A percentile compares a stretch with the other conserved stretches of the same genome.
These are phyloP conservation scores for Caenorhabditis zanzibari DNA, from an alignment of 2,888 invertebrate species.

Conservation along the genomic window DNA sequence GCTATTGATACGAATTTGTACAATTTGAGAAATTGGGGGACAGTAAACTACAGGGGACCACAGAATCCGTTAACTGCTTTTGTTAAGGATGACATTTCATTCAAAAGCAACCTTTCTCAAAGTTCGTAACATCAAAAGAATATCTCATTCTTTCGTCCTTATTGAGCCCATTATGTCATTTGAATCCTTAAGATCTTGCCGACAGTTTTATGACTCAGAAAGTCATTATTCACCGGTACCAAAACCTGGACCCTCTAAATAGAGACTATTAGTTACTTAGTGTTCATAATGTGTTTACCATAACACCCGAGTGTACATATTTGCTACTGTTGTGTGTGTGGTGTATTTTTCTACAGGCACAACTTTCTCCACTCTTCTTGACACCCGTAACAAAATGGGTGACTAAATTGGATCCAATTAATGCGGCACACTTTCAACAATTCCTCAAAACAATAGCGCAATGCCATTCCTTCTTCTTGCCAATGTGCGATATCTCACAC, in stretches of 20 bases:
- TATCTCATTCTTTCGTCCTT: too few relatives aligned
- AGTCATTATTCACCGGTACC: neutral
- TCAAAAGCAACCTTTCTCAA: too few relatives aligned
- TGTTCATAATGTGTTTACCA: constrained; percentile 44
- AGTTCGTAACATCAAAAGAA: too few relatives aligned
- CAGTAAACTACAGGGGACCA: too few relatives aligned
- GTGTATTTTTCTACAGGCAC: neutral
- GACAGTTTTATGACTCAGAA: constrained; percentile 27
- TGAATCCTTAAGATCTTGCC: neutral
- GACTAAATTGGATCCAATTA: constrained; percentile 56
- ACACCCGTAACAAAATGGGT: neutral
- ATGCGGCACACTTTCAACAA: constrained; percentile 10
- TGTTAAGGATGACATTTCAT: too few relatives aligned
- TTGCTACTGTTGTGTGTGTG: neutral
- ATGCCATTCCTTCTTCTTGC: constrained; percentile 16
- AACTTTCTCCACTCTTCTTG: neutral
- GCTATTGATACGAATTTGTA: constrained; percentile 12
- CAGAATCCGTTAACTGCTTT: too few relatives aligned
- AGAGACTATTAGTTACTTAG: neutral
- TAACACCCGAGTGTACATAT: constrained; percentile 35
- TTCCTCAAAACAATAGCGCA: constrained; percentile 14
- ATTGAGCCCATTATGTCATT: too few relatives aligned
- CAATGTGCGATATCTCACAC: constrained; percentile 68
- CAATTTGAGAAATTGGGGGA: neutral
- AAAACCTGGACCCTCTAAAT: constrained; percentile 26